A percentile compares a stretch with the other conserved stretches of the same genome.
Conservation (phyloP, 2,888 invertebrate genomes). For the Brachypalpus laphriformis region DNA sequence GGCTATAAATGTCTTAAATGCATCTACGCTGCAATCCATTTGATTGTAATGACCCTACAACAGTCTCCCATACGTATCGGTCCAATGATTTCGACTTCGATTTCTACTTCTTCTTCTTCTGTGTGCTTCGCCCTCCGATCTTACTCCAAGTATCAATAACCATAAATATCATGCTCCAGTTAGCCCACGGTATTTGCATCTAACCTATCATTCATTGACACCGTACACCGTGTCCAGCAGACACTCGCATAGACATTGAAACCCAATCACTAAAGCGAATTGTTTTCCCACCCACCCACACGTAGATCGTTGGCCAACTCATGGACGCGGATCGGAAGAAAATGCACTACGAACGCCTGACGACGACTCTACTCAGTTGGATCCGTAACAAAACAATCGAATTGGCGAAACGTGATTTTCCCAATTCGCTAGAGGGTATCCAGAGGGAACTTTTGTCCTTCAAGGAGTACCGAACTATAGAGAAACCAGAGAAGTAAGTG, state of each 20-base stretch:
- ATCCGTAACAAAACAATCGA: conserved; percentile 92
- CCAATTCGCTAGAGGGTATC: conserved; percentile 97
- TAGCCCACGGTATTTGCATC: conserved; percentile 56
- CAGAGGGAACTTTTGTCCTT: conserved; percentile 94
- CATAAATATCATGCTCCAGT: conserved; percentile 73
- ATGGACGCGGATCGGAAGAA: conserved; percentile 97
- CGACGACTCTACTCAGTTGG: conserved; percentile 95
- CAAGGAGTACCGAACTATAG: conserved; percentile 97
- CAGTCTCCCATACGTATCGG: conserved; percentile 58
- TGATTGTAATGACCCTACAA: conserved; percentile 21
- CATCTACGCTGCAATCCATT: conserved; percentile 14
- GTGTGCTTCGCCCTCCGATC: background rate
- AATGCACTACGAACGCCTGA: conserved; percentile 92
- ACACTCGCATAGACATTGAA: conserved; percentile 65
- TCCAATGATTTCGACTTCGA: conserved; percentile 56
- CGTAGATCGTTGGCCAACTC: conserved; percentile 97
- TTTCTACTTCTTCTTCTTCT: conserved; percentile 15
- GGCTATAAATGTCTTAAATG: conserved; percentile 2
- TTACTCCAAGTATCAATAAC: conserved; percentile 55
- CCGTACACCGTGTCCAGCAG: conserved; percentile 59
- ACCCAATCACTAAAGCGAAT: conserved; percentile 39
- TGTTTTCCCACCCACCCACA: conserved; percentile 41
- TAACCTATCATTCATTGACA: conserved; percentile 38
- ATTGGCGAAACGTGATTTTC: conserved; percentile 93
- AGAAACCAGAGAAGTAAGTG: conserved; percentile 97